Conservation (phyloP, 1,140 invertebrate species). For the Dermatophagoides farinae region DNA sequence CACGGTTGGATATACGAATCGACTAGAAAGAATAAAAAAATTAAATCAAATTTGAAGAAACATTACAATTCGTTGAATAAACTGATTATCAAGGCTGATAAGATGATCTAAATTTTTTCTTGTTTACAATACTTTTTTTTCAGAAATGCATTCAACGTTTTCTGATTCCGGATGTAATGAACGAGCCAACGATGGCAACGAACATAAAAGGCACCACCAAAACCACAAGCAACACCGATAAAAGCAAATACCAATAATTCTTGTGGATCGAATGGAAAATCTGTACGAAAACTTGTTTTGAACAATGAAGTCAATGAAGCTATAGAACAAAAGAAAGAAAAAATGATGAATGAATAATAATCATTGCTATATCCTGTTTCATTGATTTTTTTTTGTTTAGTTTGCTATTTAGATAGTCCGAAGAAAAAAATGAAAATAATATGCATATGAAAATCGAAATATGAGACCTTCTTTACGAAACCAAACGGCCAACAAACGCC, state of each 20-base stretch:
- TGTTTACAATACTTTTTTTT: conserved; percentile 72
- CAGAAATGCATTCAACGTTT: conserved; percentile 71
- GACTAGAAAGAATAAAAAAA: not conserved
- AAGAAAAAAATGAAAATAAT: too few relatives aligned
- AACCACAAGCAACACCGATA: conserved; percentile 68
- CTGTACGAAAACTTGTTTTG: conserved; percentile 76
- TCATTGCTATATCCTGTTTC: too few relatives aligned
- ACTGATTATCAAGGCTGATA: too few relatives aligned
- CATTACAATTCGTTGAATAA: too few relatives aligned
- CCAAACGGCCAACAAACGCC: conserved; percentile 79
- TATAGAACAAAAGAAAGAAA: too few relatives aligned
- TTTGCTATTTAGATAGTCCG: too few relatives aligned
- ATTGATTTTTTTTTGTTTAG: too few relatives aligned
- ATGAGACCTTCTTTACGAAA: conserved; percentile 48
- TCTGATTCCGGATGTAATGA: conserved; percentile 79
- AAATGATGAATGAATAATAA: too few relatives aligned
- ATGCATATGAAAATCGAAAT: too few relatives aligned
- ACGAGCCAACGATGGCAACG: conserved; percentile 81
- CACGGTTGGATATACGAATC: conserved; percentile 15
- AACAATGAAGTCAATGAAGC: conserved; percentile 92
- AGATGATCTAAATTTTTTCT: not conserved
- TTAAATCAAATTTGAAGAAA: not conserved
- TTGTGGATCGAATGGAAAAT: conserved; percentile 92
- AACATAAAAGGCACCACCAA: conserved; percentile 76
- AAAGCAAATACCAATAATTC: conserved; percentile 83